phyloP scores from a whole-genome alignment of 2,888 invertebrate genomes.

The Osedax fenrisi region DNA sequence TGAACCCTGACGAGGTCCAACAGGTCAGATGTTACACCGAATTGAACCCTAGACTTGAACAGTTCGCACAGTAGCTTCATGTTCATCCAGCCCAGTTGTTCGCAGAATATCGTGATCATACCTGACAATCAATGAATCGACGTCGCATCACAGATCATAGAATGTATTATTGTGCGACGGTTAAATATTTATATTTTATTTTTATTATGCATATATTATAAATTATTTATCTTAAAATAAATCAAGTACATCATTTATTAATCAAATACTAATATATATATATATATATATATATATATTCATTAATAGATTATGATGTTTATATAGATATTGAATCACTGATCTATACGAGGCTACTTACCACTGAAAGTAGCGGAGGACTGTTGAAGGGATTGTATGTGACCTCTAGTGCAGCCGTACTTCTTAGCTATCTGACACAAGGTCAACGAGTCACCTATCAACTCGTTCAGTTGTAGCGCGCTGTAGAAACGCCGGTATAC shows the following conservation, averaged over 20 bases:
- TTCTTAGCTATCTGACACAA: conserved; percentile 68
- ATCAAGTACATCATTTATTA: too few species aligned
- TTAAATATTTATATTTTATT: too few species aligned
- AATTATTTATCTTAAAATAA: too few species aligned
- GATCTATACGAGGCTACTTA: conserved; percentile 42
- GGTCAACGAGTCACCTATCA: conserved; percentile 72
- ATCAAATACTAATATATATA: too few species aligned
- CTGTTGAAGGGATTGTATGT: conserved; percentile 84
- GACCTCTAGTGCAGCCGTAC: conserved; percentile 61
- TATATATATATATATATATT: too few species aligned
- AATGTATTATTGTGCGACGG: too few species aligned
- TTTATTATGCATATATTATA: too few species aligned
- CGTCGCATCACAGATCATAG: too few species aligned
- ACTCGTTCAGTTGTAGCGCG: conserved; percentile 76
- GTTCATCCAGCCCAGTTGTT: conserved; percentile 78
- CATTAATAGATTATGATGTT: too few species aligned
- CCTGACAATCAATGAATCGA: conserved; percentile 59
- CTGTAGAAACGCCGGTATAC: conserved; percentile 54
- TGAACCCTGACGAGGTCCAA: conserved; percentile 72
- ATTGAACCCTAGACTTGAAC: conserved; percentile 83
- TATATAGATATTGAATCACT: too few species aligned
- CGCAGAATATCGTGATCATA: conserved; percentile 90
- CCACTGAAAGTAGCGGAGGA: conserved; percentile 86
- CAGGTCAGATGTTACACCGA: conserved; percentile 81
- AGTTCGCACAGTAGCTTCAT: conserved; percentile 76